phyloP scores from a whole-genome alignment of 2,113 vertebrate genomes.

The Falco punctatus region DNA sequence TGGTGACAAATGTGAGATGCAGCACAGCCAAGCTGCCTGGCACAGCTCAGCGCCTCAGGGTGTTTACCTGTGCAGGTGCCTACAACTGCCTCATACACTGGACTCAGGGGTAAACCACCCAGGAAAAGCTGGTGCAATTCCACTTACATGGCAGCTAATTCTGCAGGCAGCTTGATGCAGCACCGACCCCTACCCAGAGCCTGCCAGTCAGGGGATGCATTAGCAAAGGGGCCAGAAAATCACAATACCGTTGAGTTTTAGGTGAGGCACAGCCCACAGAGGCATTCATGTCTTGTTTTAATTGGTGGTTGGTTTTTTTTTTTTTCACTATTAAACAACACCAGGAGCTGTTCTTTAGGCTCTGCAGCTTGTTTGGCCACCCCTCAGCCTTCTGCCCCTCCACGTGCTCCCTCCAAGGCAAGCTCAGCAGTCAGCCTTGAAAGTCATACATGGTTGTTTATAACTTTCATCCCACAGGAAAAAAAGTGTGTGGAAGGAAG shows the following conservation, averaged over 20 bases:
- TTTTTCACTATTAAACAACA: not conserved
- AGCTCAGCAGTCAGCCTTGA: too few relatives aligned
- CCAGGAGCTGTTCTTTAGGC: not conserved
- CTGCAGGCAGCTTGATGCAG: not conserved
- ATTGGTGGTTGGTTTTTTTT: not conserved
- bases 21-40: not conserved
- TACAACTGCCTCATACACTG: accelerated
- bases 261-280: not conserved
- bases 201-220: not conserved
- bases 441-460: not conserved
- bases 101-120: not conserved
- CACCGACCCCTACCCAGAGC: accelerated
- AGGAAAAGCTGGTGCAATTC: too few relatives aligned
- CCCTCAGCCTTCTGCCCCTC: not conserved
- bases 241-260: too few relatives aligned
- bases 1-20: not conserved
- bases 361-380: not conserved
- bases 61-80: accelerated
- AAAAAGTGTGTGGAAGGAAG: not conserved
- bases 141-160: accelerated
- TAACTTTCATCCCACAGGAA: not conserved
- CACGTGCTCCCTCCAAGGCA: not conserved
- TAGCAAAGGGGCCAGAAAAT: not conserved
- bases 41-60: not conserved
- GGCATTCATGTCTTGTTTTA: too few relatives aligned